Conservation (phyloP, 2,797 vertebrate genomes). For the Lycodopsis pacificus region DNA sequence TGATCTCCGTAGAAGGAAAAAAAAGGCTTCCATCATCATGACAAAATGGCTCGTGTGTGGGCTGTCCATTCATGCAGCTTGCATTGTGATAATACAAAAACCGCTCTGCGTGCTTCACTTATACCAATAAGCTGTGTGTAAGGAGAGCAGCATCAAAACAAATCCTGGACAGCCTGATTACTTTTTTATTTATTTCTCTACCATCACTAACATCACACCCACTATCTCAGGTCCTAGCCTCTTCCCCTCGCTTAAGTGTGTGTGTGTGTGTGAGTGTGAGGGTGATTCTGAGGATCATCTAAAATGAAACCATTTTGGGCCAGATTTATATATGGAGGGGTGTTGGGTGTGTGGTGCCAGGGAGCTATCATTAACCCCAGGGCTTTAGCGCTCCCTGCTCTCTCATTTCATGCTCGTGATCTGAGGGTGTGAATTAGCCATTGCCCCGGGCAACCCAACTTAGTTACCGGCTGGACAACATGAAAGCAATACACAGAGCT, state of each 20-base stretch:
- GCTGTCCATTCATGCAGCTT: slow-evolving; percentile 76
- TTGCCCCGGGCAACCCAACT: slow-evolving; percentile 83
- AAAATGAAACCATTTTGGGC: slow-evolving; percentile 83
- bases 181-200: slow-evolving; percentile 8
- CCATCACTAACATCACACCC: slow-evolving; percentile 23
- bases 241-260: slow-evolving; percentile 64
- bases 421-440: slow-evolving; percentile 88
- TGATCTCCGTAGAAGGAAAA: slow-evolving; percentile 83
- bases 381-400: slow-evolving; percentile 83
- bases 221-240: slow-evolving; percentile 54
- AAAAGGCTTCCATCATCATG: slow-evolving; percentile 86
- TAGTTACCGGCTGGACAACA: slow-evolving; percentile 87
- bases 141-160: slow-evolving; percentile 17
- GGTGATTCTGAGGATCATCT: slow-evolving; percentile 83
- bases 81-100: slow-evolving; percentile 82
- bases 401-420: slow-evolving; percentile 89
- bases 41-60: slow-evolving; percentile 82
- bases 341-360: slow-evolving; percentile 69
- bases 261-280: slow-evolving; percentile 31
- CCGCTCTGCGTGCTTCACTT: slow-evolving; percentile 55
- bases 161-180: slow-evolving; percentile 10
- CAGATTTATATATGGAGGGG: slow-evolving; percentile 83
- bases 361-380: slow-evolving; percentile 84
- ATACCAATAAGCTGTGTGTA: slow-evolving; percentile 48
- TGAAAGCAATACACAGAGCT: slow-evolving; percentile 89